These are phyloP conservation scores for Styela clava DNA, from an alignment of 23 tunicate species.

Conservation along the genomic window DNA sequence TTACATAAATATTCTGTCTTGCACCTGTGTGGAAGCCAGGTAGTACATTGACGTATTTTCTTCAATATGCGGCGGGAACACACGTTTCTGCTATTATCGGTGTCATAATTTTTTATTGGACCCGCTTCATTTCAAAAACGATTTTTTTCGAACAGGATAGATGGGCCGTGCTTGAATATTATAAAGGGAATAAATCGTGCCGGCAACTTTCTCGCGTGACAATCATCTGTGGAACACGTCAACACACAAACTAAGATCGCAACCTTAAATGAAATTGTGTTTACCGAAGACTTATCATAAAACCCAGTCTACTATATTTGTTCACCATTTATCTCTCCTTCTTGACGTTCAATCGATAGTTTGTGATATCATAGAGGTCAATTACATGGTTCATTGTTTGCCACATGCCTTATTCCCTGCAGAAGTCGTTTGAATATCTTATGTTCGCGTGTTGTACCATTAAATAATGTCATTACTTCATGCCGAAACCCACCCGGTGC, in stretches of 20 bases:
- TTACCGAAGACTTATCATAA: background rate
- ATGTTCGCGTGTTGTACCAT: too few species aligned
- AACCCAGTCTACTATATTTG: background rate
- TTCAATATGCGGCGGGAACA: background rate
- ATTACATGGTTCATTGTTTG: background rate
- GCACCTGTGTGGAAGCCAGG: too few species aligned
- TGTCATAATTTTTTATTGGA: too few species aligned
- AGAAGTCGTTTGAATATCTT: background rate
- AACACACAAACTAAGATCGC: background rate
- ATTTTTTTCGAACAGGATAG: too few species aligned
- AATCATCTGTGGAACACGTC: background rate
- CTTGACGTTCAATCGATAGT: background rate
- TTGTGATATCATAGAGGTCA: background rate
- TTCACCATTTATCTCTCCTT: background rate
- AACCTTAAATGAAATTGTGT: background rate
- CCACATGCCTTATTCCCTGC: background rate
- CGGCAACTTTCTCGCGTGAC: background rate
- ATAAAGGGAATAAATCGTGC: background rate
- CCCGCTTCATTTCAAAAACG: too few species aligned
- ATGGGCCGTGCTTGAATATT: background rate
- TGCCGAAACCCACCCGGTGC: too few species aligned
- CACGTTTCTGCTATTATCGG: background rate
- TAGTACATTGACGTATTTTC: background rate
- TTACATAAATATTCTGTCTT: too few species aligned
- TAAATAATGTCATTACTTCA: too few species aligned